phyloP scores from a whole-genome alignment of 2,888 invertebrate genomes.

The Julus scandinavius region DNA sequence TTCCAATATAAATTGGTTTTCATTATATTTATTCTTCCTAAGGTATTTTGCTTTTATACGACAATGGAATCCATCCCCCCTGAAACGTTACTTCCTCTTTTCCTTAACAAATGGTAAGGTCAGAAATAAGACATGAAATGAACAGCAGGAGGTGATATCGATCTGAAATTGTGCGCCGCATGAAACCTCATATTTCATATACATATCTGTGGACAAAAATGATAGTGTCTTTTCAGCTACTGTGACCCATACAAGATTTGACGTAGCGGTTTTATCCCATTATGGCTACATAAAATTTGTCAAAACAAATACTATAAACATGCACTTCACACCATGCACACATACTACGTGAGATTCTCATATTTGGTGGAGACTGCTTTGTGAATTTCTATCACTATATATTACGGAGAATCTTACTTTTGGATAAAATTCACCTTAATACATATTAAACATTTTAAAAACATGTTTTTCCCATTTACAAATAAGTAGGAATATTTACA shows the following conservation, averaged over 20 bases:
- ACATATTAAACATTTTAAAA: neutral
- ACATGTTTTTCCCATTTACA: too few relatives aligned
- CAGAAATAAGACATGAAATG: slow-evolving; percentile 45
- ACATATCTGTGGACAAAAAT: slow-evolving; percentile 17
- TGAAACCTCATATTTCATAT: slow-evolving; percentile 26
- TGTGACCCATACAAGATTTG: neutral
- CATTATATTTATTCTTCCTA: neutral
- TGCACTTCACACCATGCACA: neutral
- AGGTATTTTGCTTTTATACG: neutral
- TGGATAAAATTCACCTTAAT: neutral
- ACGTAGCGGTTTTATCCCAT: slow-evolving; percentile 9
- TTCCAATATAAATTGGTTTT: neutral
- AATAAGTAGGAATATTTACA: too few relatives aligned
- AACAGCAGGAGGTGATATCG: slow-evolving; percentile 45
- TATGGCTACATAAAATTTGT: slow-evolving; percentile 33
- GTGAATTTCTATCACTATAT: neutral
- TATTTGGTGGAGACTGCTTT: neutral
- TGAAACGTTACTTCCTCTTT: slow-evolving; percentile 17
- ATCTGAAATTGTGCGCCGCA: slow-evolving; percentile 9
- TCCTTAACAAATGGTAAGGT: slow-evolving; percentile 44
- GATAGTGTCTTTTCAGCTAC: neutral
- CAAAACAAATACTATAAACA: slow-evolving; percentile 35
- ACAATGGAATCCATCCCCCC: neutral
- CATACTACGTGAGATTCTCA: neutral
- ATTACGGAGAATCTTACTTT: neutral